phyloP scores from a whole-genome alignment of 1,140 invertebrate species.

The Lamellibrachia luymesi region DNA sequence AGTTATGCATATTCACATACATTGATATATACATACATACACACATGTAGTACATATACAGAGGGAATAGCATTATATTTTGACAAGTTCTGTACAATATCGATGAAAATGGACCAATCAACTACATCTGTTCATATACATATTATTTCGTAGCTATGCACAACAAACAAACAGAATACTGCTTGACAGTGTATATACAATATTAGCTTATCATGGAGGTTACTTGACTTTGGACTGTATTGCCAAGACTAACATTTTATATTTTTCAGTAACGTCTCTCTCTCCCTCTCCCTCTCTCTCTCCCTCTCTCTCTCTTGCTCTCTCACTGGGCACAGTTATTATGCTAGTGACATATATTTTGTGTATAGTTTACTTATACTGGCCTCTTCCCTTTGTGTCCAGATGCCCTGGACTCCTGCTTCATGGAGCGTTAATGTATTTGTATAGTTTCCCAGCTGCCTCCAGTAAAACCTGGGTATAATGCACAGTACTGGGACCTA shows the following conservation, averaged over 20 bases:
- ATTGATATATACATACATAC: neutral
- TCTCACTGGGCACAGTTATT: too few relatives aligned
- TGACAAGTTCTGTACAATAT: neutral
- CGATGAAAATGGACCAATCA: neutral
- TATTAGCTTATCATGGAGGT: neutral
- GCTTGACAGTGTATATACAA: neutral
- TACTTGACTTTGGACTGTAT: neutral
- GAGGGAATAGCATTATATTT: neutral
- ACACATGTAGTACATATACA: too few relatives aligned
- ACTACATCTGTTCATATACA: neutral
- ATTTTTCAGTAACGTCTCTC: neutral
- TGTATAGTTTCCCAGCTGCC: neutral
- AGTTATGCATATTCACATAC: neutral
- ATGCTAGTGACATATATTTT: too few relatives aligned
- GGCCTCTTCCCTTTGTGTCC: too few relatives aligned
- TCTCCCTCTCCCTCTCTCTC: neutral
- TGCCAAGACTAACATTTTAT: neutral
- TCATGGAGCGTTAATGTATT: neutral
- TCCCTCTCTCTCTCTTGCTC: too few relatives aligned
- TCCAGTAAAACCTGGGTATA: conserved; percentile 1
- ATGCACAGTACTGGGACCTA: neutral
- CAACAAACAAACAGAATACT: neutral
- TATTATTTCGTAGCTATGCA: neutral
- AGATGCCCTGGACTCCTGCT: neutral
- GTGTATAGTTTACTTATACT: too few relatives aligned